Conservation (phyloP, 2,797 vertebrate species). For the Uromys caudimaculatus region DNA sequence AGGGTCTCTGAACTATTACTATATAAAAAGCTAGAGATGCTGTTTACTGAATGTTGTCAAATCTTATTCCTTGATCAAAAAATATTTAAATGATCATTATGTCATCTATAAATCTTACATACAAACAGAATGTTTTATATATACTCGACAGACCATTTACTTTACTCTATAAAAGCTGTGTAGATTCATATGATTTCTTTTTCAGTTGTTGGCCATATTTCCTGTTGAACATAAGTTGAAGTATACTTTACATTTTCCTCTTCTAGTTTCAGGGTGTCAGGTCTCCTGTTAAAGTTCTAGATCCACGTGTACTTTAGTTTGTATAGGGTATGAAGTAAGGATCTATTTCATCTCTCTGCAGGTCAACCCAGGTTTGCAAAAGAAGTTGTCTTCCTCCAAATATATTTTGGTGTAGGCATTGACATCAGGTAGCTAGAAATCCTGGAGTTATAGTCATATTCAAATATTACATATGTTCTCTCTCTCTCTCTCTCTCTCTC, state of each 20-base stretch:
- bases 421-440: neutral
- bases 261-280: neutral
- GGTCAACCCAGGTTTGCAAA: neutral
- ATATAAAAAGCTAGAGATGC: neutral
- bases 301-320: neutral
- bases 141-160: neutral
- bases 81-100: neutral
- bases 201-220: neutral
- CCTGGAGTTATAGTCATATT: neutral
- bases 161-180: neutral
- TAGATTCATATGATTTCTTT: neutral
- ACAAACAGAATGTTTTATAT: neutral
- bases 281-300: neutral
- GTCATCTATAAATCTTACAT: neutral
- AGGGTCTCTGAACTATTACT: neutral
- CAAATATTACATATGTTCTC: neutral
- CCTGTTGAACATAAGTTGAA: neutral
- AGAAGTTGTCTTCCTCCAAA: neutral
- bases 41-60: neutral
- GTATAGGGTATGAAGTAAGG: neutral
- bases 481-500: neutral
- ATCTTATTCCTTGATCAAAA: neutral
- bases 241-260: neutral
- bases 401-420: neutral
- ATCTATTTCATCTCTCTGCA: neutral